Evolutionary conservation across 2,797 vertebrate species (phyloP), one percentile per base, ranked within the genome.

Genomic region (Corythornis leucogaster): DNA sequence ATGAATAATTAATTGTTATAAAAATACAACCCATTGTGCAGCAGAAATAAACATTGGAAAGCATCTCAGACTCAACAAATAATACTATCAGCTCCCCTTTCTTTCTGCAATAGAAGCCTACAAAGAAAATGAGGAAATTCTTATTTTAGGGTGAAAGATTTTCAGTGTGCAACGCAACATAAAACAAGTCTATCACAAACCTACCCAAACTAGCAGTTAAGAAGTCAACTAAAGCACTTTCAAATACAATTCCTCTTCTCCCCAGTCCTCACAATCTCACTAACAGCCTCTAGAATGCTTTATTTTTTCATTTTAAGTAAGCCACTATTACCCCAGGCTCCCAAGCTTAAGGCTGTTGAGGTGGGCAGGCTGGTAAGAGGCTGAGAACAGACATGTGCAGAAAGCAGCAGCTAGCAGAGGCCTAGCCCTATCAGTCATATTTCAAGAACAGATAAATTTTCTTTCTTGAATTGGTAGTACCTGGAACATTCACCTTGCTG

Each of bases 1-100:
- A 89, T 69, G 46, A 94, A 93, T 87, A 92, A 91, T 73, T 89
- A 78, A 91, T 74, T 48, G 16, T 66, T 82, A 50, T 20, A 24
- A 50, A 87, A 92, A 88, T n/a, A 63, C 20, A 35, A 50, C 73
- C 61, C 50, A 69, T 77, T 82, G 77, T 61, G 11, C 48, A 79
- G 75, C 59, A 82, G 80, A 90, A 94, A 77, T 7, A 48, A 91
- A n/a, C 15, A 15, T 3, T 21, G 51, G 76, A 45, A 78, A 93
- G 53, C 21, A 28, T 31, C 50, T 85, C 80, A 53, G 46, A 28
- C 35, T 43, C 43, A 70, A 85, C 58, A 83, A 71, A 75, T n/a
- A 81, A 25, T 2, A 8, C 7, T 30, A n/a, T 15, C 30, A 16
- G 9, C 40, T 62, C 10, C 31, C 50, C 30, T 89, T 55, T 68